Evolutionary conservation across 2,113 vertebrate species (phyloP).

Genomic region (Mus musculus): DNA sequence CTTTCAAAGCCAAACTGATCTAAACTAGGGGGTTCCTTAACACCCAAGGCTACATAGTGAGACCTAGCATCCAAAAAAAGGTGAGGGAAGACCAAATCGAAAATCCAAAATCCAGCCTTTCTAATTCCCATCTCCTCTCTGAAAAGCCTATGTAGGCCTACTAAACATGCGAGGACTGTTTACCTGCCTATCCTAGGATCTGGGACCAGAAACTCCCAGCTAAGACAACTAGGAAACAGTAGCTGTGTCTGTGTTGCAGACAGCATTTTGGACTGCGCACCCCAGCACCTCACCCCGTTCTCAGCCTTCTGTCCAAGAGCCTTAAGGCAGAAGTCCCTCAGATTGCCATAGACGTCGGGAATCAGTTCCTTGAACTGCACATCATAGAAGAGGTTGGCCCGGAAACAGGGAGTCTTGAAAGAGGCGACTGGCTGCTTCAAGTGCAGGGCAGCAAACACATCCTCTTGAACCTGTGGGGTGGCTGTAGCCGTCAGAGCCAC

Average conservation of each 20-base stretch:
- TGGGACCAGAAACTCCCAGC: neutral
- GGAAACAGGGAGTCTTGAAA: conserved; percentile 94
- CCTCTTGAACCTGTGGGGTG: conserved; percentile 93
- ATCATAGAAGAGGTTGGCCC: conserved; percentile 95
- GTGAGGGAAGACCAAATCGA: neutral
- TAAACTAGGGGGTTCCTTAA: neutral
- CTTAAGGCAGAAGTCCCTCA: conserved; percentile 93
- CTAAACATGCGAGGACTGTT: neutral
- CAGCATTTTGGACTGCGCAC: neutral
- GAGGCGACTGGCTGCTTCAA: conserved; percentile 88
- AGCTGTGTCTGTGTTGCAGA: neutral
- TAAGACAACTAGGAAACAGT: neutral
- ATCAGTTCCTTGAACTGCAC: conserved; percentile 95
- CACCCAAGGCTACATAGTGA: neutral
- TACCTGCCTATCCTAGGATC: neutral
- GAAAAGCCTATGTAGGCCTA: neutral
- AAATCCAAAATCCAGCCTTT: neutral
- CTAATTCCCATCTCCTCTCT: neutral
- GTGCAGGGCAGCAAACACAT: conserved; percentile 89
- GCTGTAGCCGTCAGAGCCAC: conserved; percentile 97
- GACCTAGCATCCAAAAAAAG: neutral
- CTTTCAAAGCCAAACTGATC: neutral
- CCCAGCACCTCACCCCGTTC: conserved; percentile 81
- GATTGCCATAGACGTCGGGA: conserved; percentile 89
- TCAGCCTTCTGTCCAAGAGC: conserved; percentile 86